Base-by-base conservation (phyloP, 2,888 invertebrate genomes). In the Chrysolina americana region DNA sequence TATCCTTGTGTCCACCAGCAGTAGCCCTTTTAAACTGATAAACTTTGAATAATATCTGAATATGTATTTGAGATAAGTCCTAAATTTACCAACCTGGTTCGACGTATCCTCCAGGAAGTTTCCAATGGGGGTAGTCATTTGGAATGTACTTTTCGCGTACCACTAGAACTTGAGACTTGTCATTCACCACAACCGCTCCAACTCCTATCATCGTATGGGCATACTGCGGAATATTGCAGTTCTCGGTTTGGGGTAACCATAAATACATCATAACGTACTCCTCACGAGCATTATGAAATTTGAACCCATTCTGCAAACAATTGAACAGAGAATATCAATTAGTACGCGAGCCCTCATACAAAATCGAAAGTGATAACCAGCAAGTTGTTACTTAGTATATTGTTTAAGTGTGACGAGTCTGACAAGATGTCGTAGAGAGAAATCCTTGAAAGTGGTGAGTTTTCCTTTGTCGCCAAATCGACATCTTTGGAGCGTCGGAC, bases 41-140 rank as follows among this genome's bases (percentile, higher is more conserved):
- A 15, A 63, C 13, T 41, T 50, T 8, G n/a, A 56, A 17, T 17
- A 36, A 19, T 56, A 23, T n/a, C 2, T 19, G 50, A 50, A n/a
- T 47, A 4, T 47, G 13, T n/a, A 66, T 17, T 41, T 36, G 36
- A 36, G 36, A 28, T 41, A 56, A 59, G 17, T 56, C 11, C 23
- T 21, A 64, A 50, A 9, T 13, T 56, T 65, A 71, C 59, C 41
- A 87, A 94, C 95, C 93, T 88, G 93, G 94, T 87, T 97, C 95
- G 19, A 96, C 95, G 88, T 95, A 95, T 68, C 98, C 98, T 69
- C 98, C 98, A 17, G 98, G 98, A 9, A 98, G 89, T 89, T 98
- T 98, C 96, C 96, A 98, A 83, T 92, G 91, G 4, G 91, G 89
- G 63, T 86, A 8, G 21, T 83, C 19, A 89, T 86, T 73, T 89